Conservation (phyloP, 2,888 invertebrate species). For the Latheticus oryzae region DNA sequence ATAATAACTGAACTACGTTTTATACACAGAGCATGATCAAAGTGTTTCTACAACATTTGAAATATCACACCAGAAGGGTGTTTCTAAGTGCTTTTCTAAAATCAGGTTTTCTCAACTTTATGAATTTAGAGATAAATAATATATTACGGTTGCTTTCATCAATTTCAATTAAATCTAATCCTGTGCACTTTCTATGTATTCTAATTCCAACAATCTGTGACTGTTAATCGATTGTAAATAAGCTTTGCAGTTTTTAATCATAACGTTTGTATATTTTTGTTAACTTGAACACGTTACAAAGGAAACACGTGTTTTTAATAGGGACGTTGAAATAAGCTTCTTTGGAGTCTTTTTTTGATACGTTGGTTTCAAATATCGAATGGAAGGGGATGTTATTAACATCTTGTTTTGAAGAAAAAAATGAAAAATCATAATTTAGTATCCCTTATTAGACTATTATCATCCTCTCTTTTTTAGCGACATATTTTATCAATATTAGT, state of each 20-base stretch:
- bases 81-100: constrained; percentile 25
- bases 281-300: too few species aligned
- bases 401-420: constrained; percentile 40
- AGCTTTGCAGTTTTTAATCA: too few species aligned
- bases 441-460: constrained; percentile 31
- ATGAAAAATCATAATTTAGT: constrained; percentile 42
- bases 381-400: constrained; percentile 35
- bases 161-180: too few species aligned
- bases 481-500: constrained; percentile 41
- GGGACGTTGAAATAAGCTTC: constrained; percentile 9
- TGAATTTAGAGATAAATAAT: constrained; percentile 20
- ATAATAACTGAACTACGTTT: too few species aligned
- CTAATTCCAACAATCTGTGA: constrained; percentile 8
- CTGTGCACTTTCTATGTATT: too few species aligned
- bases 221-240: too few species aligned
- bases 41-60: constrained; percentile 8
- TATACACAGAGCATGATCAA: not conserved
- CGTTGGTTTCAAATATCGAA: constrained; percentile 37
- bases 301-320: constrained; percentile 26
- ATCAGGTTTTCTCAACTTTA: constrained; percentile 24
- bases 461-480: constrained; percentile 30
- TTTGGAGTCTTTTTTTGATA: constrained; percentile 39
- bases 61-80: constrained; percentile 16
- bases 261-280: too few species aligned
- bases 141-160: too few species aligned